Conservation (phyloP, 2,888 invertebrate species). For the Hartigia nigra region DNA sequence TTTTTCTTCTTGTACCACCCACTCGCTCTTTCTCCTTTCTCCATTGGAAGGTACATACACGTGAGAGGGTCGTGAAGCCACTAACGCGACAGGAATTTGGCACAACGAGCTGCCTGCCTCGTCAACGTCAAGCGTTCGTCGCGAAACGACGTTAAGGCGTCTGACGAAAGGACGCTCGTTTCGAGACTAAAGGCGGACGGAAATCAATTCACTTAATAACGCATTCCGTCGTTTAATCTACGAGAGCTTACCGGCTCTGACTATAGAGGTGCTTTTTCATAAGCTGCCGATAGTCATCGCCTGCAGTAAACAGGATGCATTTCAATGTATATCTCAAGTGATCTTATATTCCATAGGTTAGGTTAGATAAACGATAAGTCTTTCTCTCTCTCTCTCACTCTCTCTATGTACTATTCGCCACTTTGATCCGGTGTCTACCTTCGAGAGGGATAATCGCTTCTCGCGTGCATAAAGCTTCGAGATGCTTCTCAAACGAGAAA, state of each 20-base stretch:
- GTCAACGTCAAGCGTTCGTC: background rate
- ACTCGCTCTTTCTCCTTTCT: background rate
- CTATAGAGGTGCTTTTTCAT: background rate
- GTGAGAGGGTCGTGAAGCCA: background rate
- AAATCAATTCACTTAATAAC: background rate
- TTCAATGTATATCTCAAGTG: background rate
- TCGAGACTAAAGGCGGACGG: background rate
- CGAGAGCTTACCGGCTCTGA: background rate
- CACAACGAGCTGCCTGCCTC: background rate
- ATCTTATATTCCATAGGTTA: background rate
- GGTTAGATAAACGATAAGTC: background rate
- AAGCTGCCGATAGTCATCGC: background rate
- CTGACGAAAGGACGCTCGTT: background rate
- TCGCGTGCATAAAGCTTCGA: slow-evolving; percentile 13
- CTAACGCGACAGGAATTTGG: background rate
- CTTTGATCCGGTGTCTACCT: background rate
- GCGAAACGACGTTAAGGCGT: background rate
- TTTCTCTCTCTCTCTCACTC: background rate
- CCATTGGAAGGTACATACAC: background rate
- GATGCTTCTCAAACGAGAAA: slow-evolving; percentile 46
- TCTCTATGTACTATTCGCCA: too few relatives aligned
- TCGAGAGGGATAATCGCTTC: slow-evolving; percentile 11
- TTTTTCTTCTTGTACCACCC: background rate
- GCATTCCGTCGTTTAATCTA: background rate
- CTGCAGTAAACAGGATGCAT: background rate